phyloP scores from a whole-genome alignment of 64 coral and sea anemone genomes.

The Montipora sp. region DNA sequence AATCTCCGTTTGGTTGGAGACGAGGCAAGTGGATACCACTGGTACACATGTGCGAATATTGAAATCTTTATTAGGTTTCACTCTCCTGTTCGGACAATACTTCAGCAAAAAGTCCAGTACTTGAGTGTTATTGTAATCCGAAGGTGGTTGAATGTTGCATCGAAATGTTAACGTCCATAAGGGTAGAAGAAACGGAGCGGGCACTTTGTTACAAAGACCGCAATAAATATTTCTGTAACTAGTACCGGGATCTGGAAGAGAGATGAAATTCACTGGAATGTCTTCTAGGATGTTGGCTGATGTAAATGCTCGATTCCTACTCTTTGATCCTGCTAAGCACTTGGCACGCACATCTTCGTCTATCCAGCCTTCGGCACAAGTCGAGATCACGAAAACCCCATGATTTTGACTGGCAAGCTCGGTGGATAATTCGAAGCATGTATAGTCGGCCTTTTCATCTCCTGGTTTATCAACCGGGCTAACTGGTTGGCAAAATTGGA shows the following conservation, averaged over 20 bases:
- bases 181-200: neutral
- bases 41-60: constrained; percentile 29
- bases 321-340: constrained; percentile 50
- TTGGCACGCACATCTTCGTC: constrained; percentile 4
- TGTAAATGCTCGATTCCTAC: constrained; percentile 29
- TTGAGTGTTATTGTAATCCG: constrained; percentile 27
- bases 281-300: constrained; percentile 49
- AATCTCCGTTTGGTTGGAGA: neutral
- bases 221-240: constrained; percentile 81
- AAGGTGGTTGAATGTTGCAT: constrained; percentile 78
- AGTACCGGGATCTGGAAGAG: neutral
- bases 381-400: constrained; percentile 76
- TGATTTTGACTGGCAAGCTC: neutral
- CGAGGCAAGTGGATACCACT: constrained; percentile 39
- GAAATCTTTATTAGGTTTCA: neutral
- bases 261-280: constrained; percentile 51
- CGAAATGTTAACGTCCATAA: constrained; percentile 71
- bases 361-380: constrained; percentile 33
- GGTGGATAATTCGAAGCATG: constrained; percentile 8
- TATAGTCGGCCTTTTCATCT: neutral
- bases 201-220: constrained; percentile 45
- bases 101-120: constrained; percentile 64
- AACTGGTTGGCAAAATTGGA: neutral
- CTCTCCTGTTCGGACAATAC: constrained; percentile 52
- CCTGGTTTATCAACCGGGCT: neutral